Evolutionary conservation across 2,113 vertebrate species (phyloP), one percentile per base, ranked within the genome.

Genomic region (Psittacula cyanocephala): DNA sequence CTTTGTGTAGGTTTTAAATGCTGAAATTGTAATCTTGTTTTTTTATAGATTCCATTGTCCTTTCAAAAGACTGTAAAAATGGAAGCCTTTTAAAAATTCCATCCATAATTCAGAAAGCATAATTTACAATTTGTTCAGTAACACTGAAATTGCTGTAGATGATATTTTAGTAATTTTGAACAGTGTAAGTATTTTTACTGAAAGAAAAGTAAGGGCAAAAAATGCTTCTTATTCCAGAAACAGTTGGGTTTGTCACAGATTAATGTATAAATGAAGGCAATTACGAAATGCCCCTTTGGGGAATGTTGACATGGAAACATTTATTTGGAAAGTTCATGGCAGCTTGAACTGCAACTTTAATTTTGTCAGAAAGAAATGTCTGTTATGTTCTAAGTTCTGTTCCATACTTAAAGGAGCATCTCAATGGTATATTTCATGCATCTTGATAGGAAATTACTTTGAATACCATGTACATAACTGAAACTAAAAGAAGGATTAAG

Each of bases 1-100:
- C 97, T 97, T 97, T 97, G 91, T 96, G 97, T 98, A 96, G 97
- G 93, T 98, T 98, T 98, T 96, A 98, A 97, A 98, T 97, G 97
- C 95, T 98, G 98, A 97, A 97, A 98, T 97, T 97, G 93, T 98
- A 97, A 96, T 98, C 95, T 96, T 96, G 69, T 16, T 85, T 94
- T 97, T 98, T 98, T 91, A 93, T 97, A 96, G 96, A 97, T 97
- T 97, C 97, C 95, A 89, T 96, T 98, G 96, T 98, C 96, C 97
- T 98, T 97, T 97, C 81, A 92, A 91, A 97, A 95, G 83, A 86
- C 85, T 88, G 67, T 95, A 91, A 89, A 96, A 96, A 94, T 93
- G 71, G 93, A 96, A 96, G 88, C 75, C 88, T 96, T 96, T 95
- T 93, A 93, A 95, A 97, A 95, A 94, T 96, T 93, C 65, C 55